Conservation (phyloP, 2,888 invertebrate species). For the Schizaphis graminum region DNA sequence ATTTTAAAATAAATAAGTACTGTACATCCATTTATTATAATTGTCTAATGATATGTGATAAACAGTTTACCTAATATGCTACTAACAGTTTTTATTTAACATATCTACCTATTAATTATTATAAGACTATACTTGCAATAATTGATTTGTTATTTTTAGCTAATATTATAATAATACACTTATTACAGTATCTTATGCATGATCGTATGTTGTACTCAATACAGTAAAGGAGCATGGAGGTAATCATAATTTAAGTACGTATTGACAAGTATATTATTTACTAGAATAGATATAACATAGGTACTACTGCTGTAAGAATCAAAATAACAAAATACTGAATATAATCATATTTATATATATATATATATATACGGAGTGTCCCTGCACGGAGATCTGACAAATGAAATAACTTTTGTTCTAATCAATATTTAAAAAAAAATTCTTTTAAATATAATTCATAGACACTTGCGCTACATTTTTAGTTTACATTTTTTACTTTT, state of each 20-base stretch:
- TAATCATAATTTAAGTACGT: neutral
- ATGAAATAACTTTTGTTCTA: too few relatives aligned
- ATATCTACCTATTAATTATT: neutral
- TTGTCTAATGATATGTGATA: neutral
- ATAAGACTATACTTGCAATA: neutral
- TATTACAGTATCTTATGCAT: neutral
- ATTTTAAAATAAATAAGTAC: neutral
- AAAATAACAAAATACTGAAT: neutral
- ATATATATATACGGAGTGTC: too few relatives aligned
- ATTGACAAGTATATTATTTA: neutral
- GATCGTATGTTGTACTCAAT: neutral
- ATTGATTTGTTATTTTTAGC: neutral
- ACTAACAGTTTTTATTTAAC: neutral
- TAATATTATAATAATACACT: neutral
- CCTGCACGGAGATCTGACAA: too few relatives aligned
- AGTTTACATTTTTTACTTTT: too few relatives aligned
- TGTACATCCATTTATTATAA: neutral
- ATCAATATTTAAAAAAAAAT: too few relatives aligned
- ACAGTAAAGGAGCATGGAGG: neutral
- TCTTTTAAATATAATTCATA: too few relatives aligned
- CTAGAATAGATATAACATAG: neutral
- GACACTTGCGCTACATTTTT: too few relatives aligned
- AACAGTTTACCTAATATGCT: neutral
- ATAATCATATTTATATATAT: neutral
- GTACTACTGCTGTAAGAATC: neutral